A percentile compares a stretch with the other conserved stretches of the same genome.
These are phyloP conservation scores for Gallinago stenura DNA, from an alignment of 2,797 vertebrate genomes.

Conservation along the genomic window DNA sequence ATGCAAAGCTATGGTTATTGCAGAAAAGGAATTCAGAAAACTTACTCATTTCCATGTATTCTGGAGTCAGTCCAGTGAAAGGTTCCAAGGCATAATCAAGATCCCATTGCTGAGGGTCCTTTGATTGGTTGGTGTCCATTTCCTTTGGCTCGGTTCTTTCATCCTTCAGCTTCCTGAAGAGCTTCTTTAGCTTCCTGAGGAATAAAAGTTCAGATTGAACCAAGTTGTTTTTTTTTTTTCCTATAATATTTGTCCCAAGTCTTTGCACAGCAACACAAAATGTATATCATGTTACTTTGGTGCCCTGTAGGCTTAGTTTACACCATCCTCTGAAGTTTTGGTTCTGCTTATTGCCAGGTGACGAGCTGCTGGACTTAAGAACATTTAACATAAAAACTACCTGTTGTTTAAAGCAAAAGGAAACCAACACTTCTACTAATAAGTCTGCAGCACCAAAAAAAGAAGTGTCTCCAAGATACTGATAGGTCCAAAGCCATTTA, in stretches of 20 bases:
- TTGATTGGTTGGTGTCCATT: conserved; percentile 77
- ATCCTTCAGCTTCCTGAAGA: conserved; percentile 89
- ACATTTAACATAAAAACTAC: not conserved
- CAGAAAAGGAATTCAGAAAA: not conserved
- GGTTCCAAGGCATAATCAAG: conserved; percentile 92
- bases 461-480: not conserved
- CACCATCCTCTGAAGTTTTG: not conserved
- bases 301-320: not conserved
- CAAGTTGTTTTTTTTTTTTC: not conserved
- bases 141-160: conserved; percentile 81
- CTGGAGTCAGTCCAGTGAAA: conserved; percentile 91
- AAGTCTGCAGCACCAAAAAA: not conserved
- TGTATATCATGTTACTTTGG: not conserved
- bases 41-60: conserved; percentile 99
- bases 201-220: conserved; percentile 15
- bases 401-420: not conserved
- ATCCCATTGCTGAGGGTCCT: conserved; percentile 89
- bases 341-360: not conserved
- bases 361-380: not conserved
- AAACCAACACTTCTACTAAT: not conserved
- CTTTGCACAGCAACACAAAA: not conserved
- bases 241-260: not conserved
- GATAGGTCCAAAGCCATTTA: not conserved
- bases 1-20: not conserved
- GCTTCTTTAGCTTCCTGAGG: conserved; percentile 82